These are phyloP conservation scores for Stenurella melanura DNA, from an alignment of 2,888 invertebrate genomes.

Conservation along the genomic window DNA sequence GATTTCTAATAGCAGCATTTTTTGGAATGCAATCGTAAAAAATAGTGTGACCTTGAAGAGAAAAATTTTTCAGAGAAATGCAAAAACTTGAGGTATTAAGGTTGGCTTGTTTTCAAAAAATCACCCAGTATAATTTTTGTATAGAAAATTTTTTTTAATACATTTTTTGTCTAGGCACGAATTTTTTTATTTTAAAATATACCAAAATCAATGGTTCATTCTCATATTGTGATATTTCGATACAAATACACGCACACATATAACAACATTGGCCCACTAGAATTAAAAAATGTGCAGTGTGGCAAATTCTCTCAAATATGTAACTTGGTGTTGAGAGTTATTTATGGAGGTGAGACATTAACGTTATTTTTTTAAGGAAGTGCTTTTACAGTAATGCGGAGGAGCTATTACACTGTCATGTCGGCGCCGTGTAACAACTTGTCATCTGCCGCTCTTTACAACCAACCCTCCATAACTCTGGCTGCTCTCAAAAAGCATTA, in stretches of 20 bases:
- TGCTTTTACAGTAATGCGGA: conserved; percentile 66
- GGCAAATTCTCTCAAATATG: conserved; percentile 28
- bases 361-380: conserved; percentile 62
- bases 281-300: conserved; percentile 20
- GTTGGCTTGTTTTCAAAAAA: no score
- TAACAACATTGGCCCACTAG: neutral
- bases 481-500: conserved; percentile 62
- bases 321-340: conserved; percentile 36
- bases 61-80: no score
- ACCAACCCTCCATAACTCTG: conserved; percentile 54
- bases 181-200: no score
- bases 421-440: conserved; percentile 68
- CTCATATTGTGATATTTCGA: neutral
- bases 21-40: no score
- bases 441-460: conserved; percentile 67
- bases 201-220: no score
- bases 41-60: no score
- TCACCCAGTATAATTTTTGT: no score
- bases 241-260: neutral
- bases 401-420: conserved; percentile 69
- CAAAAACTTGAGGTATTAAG: no score
- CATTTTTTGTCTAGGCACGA: no score
- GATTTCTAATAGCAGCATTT: no score
- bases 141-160: no score
- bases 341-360: conserved; percentile 45